A percentile compares a stretch with the other conserved stretches of the same genome.
Conservation (phyloP, 1,140 invertebrate species). For the Drosophila jambulina region DNA sequence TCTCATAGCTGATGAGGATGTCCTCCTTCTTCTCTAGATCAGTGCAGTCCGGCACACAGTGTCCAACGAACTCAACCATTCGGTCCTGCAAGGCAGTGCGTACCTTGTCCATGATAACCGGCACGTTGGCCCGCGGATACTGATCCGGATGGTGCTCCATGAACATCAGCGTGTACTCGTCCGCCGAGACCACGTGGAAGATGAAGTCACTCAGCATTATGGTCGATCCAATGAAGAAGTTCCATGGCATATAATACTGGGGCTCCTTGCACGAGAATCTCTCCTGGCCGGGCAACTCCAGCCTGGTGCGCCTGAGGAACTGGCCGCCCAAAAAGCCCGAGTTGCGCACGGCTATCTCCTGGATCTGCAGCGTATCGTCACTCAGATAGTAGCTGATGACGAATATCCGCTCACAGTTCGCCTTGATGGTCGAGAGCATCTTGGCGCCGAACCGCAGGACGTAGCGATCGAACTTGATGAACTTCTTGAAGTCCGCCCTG, state of each 20-base stretch:
- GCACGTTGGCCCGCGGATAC: conserved; percentile 90
- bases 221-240: conserved; percentile 93
- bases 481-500: conserved; percentile 92
- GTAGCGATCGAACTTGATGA: conserved; percentile 91
- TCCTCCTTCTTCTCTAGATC: conserved; percentile 53
- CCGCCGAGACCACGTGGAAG: conserved; percentile 92
- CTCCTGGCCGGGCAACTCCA: conserved; percentile 91
- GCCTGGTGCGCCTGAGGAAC: conserved; percentile 89
- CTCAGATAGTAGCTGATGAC: conserved; percentile 92
- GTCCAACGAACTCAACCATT: conserved; percentile 52
- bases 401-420: conserved; percentile 90
- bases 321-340: conserved; percentile 90
- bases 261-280: conserved; percentile 89
- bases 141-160: conserved; percentile 93
- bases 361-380: conserved; percentile 94
- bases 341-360: conserved; percentile 91
- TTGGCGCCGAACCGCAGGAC: conserved; percentile 91
- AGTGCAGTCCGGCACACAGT: conserved; percentile 51
- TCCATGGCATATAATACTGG: conserved; percentile 89
- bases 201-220: conserved; percentile 91
- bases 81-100: conserved; percentile 86
- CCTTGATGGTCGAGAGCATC: conserved; percentile 90
- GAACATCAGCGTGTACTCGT: conserved; percentile 94
- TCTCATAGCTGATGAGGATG: conserved; percentile 83
- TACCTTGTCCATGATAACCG: conserved; percentile 90